Evolutionary conservation across 2,888 invertebrate species (phyloP).

Genomic region (Elaeidobius kamerunicus): DNA sequence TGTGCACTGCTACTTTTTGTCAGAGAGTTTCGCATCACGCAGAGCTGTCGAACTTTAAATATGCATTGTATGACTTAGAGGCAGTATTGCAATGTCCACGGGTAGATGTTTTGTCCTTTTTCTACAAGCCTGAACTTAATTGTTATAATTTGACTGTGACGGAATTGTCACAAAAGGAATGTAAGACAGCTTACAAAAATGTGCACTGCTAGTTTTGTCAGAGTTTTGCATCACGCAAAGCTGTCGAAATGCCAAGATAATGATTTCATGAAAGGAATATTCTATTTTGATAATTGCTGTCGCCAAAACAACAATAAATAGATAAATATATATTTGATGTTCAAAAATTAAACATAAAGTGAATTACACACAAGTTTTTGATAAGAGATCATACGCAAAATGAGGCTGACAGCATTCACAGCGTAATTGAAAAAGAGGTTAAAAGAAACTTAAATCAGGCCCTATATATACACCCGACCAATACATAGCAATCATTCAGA

Average conservation of each 20-base stretch:
- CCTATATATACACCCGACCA: conserved; percentile 11
- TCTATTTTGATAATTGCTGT: neutral
- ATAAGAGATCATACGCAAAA: conserved; percentile 8
- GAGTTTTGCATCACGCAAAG: neutral
- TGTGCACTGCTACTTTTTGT: neutral
- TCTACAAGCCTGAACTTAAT: conserved; percentile 4
- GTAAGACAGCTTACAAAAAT: too few relatives aligned
- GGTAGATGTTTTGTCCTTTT: conserved; percentile 2
- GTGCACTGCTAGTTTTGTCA: neutral
- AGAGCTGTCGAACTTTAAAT: too few relatives aligned
- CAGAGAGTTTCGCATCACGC: neutral
- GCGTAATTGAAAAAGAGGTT: conserved; percentile 4
- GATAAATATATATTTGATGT: neutral
- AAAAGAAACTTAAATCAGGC: conserved; percentile 9
- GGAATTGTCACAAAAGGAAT: too few relatives aligned
- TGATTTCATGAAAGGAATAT: too few relatives aligned
- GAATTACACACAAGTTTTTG: conserved; percentile 6
- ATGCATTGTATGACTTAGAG: too few relatives aligned
- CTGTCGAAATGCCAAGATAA: neutral
- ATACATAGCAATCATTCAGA: conserved; percentile 8
- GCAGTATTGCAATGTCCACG: conserved; percentile 7
- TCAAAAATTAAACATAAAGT: neutral
- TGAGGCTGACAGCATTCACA: conserved; percentile 10
- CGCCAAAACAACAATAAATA: neutral
- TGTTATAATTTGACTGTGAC: neutral